These are phyloP conservation scores for Oceanodroma leucorhoa DNA, from an alignment of 2,797 vertebrate genomes.

Conservation along the genomic window DNA sequence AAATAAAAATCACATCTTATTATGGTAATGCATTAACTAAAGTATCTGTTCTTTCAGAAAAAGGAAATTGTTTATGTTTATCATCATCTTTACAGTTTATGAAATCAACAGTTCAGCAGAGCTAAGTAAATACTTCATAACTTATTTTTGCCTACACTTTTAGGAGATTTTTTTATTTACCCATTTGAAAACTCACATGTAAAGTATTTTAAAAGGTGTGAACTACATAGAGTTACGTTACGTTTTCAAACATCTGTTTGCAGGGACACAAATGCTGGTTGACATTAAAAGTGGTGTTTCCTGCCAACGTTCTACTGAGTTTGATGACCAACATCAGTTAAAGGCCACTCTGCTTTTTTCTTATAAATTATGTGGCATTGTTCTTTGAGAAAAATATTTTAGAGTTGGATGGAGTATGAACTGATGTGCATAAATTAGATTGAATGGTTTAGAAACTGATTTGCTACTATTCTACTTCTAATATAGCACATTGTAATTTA, in stretches of 20 bases:
- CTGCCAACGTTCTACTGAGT: background rate
- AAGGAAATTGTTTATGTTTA: background rate
- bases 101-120: background rate
- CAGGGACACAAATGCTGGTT: background rate
- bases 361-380: background rate
- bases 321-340: background rate
- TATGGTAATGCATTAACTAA: background rate
- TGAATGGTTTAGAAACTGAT: background rate
- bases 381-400: background rate
- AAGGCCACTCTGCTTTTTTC: background rate
- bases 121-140: background rate
- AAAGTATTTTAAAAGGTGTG: background rate
- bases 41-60: background rate
- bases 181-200: background rate
- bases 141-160: background rate
- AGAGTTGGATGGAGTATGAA: background rate
- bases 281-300: background rate
- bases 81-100: background rate
- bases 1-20: background rate
- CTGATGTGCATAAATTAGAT: background rate
- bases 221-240: background rate
- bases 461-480: background rate
- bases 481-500: background rate
- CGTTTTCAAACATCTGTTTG: background rate
- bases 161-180: background rate